Base-by-base conservation (phyloP, 2,797 vertebrate genomes). In the Diceros bicornis region DNA sequence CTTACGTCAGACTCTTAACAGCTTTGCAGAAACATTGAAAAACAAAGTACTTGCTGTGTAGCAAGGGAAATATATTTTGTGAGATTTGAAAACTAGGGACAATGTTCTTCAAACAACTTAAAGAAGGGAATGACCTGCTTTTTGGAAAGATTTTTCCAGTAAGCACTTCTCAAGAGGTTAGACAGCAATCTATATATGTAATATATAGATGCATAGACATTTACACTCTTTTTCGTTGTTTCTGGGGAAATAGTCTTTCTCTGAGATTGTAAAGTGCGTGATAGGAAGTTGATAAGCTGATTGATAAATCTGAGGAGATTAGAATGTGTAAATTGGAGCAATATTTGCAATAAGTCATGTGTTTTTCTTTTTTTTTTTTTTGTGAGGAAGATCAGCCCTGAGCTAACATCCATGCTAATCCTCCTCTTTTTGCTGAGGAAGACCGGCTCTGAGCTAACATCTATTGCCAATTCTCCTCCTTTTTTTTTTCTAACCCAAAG, bases 1-100 rank as follows among this genome's bases (percentile, higher is more conserved):
- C 98, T 97, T 97, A 96, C 95, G 62, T 52, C 95, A 97, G 97
- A 98, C 97, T 98, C 97, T 96, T 98, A 98, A 98, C 64, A 93
- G 68, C 64, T 97, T 97, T 97, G 97, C 77, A 34, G 96, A 94
- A 74, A 94, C 85, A 89, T 1, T 96, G 86, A 94, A 98, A 98
- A 98, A 97, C 84, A 98, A 97, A 98, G 95, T 81, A 97, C 55
- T 97, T 92, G 50, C 79, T 94, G 41, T 93, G 96, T 34, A 98
- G 95, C 96, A 96, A 93, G 37, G 97, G 94, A 98, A 98, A 98
- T 97, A 97, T 62, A 98, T 98, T 97, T 98, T 97, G 74, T 82
- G 97, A 97, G 93, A 91, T 98, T 96, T 97, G 92, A 97, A 95
- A 94, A 93, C 62, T 74, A 83, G 64, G 86, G 89, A 97, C 78